phyloP scores from a whole-genome alignment of 2,113 vertebrate genomes.

The Paradisaea rubra region DNA sequence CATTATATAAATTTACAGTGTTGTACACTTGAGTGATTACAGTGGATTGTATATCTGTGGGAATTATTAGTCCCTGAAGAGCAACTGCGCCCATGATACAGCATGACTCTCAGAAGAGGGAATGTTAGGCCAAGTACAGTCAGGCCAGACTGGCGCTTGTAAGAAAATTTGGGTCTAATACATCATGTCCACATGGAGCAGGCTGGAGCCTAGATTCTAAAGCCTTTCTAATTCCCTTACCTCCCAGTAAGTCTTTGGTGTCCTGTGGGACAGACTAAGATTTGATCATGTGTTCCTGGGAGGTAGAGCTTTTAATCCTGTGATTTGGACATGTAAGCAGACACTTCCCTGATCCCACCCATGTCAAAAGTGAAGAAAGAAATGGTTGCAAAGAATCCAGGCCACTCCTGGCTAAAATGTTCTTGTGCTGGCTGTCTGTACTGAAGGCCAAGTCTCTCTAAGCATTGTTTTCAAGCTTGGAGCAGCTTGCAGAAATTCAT shows the following conservation, averaged over 20 bases:
- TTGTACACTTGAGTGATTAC: not conserved
- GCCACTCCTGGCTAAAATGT: not conserved
- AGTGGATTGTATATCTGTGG: not conserved
- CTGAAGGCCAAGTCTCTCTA: not conserved
- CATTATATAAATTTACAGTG: not conserved
- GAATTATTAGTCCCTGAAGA: not conserved
- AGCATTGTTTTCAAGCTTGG: not conserved
- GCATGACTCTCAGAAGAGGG: not conserved
- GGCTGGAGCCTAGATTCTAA: not conserved
- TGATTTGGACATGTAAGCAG: not conserved
- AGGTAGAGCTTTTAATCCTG: not conserved
- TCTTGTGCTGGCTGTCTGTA: not conserved
- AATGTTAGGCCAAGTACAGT: not conserved
- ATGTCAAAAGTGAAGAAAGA: not conserved
- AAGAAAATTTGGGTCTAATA: not conserved
- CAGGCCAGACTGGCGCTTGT: not conserved
- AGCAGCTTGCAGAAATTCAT: not conserved
- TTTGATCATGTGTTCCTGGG: not conserved
- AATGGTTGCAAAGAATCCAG: not conserved
- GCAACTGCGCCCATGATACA: not conserved
- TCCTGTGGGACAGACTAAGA: not conserved
- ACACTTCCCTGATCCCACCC: not conserved
- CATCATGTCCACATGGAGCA: not conserved
- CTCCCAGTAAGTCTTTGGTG: not conserved
- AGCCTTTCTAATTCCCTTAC: slow-evolving; percentile 18